Base-by-base conservation (phyloP, 2,797 vertebrate species). In the Allobates femoralis region DNA sequence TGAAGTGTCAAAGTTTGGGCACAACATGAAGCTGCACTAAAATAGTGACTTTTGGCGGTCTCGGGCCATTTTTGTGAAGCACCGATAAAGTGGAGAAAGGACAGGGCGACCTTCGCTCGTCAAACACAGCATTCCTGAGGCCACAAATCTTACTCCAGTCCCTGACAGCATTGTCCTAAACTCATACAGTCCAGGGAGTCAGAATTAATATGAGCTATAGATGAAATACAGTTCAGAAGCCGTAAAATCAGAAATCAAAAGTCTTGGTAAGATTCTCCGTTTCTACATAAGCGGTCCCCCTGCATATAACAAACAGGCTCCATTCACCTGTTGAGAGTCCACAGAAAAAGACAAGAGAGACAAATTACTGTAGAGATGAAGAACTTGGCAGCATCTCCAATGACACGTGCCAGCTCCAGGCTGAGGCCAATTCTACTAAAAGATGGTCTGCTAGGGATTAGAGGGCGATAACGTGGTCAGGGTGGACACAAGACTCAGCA, bases 401-500 rank as follows among this genome's bases (percentile, higher is more conserved):
- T 18, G 37, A 28, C 11, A 26, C 11, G 34, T 60, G 78, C 34
- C 78, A 79, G 46, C 30, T 34, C 26, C 51, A 19, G 1, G 18
- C 41, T 32, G 21, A 34, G 32, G 4, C 41, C 2, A 3, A 30
- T 51, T 30, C 15, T 37, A 55, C 2, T 11, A 18, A 18, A 21
- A 77, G 75, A 23, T 10, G 1, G 62, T 34, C 55, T 69, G 30
- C 64, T 32, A 18, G 26, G n/a, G 32, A 84, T 66, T 32, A 84
- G 18, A 23, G 58, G 34, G 8, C 3, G 30, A 50, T 26, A n/a
- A n/a, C 37, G 46, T 14, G 71, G 14, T 74, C 71, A 21, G 30
- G 53, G 30, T 5, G 0, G 21, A 19, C 64, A 75, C 19, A 91
- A 89, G 73, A 90, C 90, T 93, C 89, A 90, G 86, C 85, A 64